Evolutionary conservation across 1,140 invertebrate species (phyloP).

Genomic region (Mycetomoellerius zeteki): DNA sequence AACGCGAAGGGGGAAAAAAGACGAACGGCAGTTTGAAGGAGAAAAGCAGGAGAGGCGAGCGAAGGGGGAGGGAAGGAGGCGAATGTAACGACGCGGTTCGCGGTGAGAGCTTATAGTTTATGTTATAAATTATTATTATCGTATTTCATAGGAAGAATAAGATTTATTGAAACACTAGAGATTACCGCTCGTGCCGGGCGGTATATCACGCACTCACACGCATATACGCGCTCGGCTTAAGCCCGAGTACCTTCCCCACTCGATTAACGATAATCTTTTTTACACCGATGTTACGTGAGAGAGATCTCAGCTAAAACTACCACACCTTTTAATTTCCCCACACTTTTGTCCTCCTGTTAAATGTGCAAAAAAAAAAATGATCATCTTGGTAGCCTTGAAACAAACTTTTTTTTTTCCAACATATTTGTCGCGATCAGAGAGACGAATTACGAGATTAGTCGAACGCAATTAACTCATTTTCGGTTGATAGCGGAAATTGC

Average conservation of each 20-base stretch:
- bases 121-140: slow-evolving; percentile 86
- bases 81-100: slow-evolving; percentile 72
- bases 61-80: neutral
- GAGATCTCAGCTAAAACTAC: slow-evolving; percentile 15
- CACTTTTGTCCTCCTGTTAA: neutral
- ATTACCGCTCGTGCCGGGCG: slow-evolving; percentile 80
- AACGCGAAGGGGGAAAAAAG: neutral
- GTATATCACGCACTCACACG: slow-evolving; percentile 79
- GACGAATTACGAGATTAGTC: slow-evolving; percentile 19
- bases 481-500: slow-evolving; percentile 35
- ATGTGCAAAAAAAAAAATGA: neutral
- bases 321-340: too few species aligned
- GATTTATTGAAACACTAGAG: slow-evolving; percentile 86
- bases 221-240: slow-evolving; percentile 51
- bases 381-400: neutral
- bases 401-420: neutral
- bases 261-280: slow-evolving; percentile 49
- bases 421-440: slow-evolving; percentile 17
- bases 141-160: slow-evolving; percentile 86
- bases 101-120: slow-evolving; percentile 84
- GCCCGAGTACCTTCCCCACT: neutral
- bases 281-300: slow-evolving; percentile 41
- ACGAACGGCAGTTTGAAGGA: neutral
- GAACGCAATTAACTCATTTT: slow-evolving; percentile 41
- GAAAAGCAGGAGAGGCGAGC: slow-evolving; percentile 5